Conservation (phyloP, 2,888 invertebrate species). For the Lymantria dispar region DNA sequence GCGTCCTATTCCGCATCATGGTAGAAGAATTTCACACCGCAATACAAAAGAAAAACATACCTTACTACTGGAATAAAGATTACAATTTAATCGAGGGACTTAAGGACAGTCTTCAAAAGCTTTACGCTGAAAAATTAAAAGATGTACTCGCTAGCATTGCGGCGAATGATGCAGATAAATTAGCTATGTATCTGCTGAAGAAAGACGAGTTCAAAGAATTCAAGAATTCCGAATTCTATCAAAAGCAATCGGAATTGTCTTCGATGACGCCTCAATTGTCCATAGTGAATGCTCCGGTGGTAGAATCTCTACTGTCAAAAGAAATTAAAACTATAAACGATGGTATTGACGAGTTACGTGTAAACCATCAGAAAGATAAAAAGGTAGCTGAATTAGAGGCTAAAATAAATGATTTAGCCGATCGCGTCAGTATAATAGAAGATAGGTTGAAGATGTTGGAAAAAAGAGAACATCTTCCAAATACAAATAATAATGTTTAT, state of each 20-base stretch:
- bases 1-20: conserved; percentile 56
- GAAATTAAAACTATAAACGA: conserved; percentile 35
- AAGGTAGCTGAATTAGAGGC: conserved; percentile 22
- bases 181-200: conserved; percentile 46
- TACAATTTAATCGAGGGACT: conserved; percentile 62
- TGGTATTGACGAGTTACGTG: conserved; percentile 34
- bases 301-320: conserved; percentile 13
- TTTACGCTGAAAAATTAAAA: conserved; percentile 58
- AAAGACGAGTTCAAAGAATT: conserved; percentile 50
- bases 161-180: conserved; percentile 50
- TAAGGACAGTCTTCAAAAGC: conserved; percentile 43
- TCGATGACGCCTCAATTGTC: conserved; percentile 9
- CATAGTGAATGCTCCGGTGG: conserved; percentile 2
- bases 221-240: conserved; percentile 52
- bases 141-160: conserved; percentile 61
- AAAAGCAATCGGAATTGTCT: conserved; percentile 28
- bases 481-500: background rate
- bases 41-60: conserved; percentile 49
- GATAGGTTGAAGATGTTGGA: conserved; percentile 39
- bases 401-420: conserved; percentile 32
- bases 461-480: conserved; percentile 3
- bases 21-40: conserved; percentile 54
- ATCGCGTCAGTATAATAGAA: conserved; percentile 37
- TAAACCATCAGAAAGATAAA: conserved; percentile 21
- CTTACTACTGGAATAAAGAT: conserved; percentile 62